Evolutionary conservation across 2,888 invertebrate species (phyloP).

Genomic region (Pristionchus exspectatus): DNA sequence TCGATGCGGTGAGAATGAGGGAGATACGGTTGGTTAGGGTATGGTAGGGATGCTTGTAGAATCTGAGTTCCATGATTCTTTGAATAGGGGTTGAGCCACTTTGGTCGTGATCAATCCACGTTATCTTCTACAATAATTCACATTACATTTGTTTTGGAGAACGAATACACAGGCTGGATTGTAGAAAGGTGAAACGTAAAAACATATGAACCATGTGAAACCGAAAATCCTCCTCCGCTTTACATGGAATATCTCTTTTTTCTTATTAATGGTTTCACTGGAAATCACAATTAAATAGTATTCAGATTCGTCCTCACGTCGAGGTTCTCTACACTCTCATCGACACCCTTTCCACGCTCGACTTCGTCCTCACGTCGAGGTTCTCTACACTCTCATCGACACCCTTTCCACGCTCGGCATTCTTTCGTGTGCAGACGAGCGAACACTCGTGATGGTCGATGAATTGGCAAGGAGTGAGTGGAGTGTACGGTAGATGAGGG

Average conservation of each 20-base stretch:
- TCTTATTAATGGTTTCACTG: too few species aligned
- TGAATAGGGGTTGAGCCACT: not conserved
- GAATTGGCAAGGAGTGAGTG: slow-evolving; percentile 87
- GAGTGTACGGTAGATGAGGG: too few species aligned
- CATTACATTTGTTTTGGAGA: too few species aligned
- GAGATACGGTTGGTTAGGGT: not conserved
- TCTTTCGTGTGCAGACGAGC: slow-evolving; percentile 86
- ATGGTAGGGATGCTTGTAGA: not conserved
- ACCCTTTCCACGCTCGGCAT: slow-evolving; percentile 81
- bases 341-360: slow-evolving; percentile 65
- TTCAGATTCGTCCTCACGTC: slow-evolving; percentile 60
- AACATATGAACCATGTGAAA: too few species aligned
- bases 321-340: slow-evolving; percentile 64
- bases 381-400: too few species aligned
- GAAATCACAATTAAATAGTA: too few species aligned
- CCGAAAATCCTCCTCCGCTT: too few species aligned
- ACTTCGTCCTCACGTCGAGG: too few species aligned
- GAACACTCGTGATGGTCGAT: slow-evolving; percentile 90
- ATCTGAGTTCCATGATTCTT: not conserved
- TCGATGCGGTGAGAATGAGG: slow-evolving; percentile 80
- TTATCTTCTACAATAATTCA: too few species aligned
- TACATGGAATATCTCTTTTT: too few species aligned
- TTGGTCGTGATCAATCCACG: not conserved
- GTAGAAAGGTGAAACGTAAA: too few species aligned
- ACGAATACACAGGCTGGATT: too few species aligned